phyloP scores from a whole-genome alignment of 1,140 invertebrate species.

The Pectinophora gossypiella region DNA sequence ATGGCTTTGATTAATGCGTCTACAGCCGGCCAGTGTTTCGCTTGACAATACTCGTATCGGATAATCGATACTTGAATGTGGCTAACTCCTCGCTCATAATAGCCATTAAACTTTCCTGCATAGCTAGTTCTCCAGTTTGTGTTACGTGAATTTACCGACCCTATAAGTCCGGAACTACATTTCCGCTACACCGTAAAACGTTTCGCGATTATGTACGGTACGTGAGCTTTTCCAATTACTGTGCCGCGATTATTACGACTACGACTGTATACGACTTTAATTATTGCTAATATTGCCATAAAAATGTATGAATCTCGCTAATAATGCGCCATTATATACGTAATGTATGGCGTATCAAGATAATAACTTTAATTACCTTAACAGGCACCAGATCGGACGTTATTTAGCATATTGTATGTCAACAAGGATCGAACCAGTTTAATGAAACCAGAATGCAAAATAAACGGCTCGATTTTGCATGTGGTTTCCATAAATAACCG shows the following conservation, averaged over 20 bases:
- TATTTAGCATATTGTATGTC: neutral
- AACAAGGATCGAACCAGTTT: neutral
- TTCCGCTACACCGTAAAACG: neutral
- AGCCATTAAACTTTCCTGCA: neutral
- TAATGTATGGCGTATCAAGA: neutral
- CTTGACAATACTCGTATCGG: neutral
- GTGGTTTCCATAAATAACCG: constrained; percentile 27
- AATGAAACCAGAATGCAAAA: neutral
- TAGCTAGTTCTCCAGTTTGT: neutral
- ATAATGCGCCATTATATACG: neutral
- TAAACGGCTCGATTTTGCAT: constrained; percentile 22
- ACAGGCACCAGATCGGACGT: neutral
- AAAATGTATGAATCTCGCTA: no score
- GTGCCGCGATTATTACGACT: no score
- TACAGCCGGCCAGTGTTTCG: neutral
- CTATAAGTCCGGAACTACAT: neutral
- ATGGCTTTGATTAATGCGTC: constrained; percentile 11
- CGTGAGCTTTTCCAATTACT: neutral
- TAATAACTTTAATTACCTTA: neutral
- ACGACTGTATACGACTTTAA: no score
- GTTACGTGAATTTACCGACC: neutral
- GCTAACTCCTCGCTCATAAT: neutral
- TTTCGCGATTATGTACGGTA: neutral
- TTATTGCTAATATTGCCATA: no score
- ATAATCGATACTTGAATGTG: neutral